phyloP scores from a whole-genome alignment of 2,888 invertebrate genomes.

The Pterostichus niger region DNA sequence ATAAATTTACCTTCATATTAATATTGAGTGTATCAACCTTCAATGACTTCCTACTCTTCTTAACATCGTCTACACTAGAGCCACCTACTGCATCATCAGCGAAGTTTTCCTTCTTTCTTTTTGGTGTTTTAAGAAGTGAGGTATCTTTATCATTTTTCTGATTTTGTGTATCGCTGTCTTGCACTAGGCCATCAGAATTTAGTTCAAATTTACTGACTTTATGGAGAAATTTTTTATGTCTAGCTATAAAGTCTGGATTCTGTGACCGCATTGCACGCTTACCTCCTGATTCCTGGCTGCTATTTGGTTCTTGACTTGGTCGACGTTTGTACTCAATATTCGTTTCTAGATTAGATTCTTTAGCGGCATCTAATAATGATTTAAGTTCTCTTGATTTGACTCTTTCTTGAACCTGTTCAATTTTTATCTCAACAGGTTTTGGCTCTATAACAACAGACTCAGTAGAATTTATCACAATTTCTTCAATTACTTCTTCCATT shows the following conservation, averaged over 20 bases:
- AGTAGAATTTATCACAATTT: background rate
- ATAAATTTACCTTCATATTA: constrained; percentile 68
- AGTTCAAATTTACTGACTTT: constrained; percentile 77
- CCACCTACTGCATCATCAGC: constrained; percentile 69
- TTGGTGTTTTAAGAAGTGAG: constrained; percentile 70
- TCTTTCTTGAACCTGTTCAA: constrained; percentile 49
- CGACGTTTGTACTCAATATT: constrained; percentile 78
- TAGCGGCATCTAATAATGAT: constrained; percentile 83
- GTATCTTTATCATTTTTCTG: constrained; percentile 71
- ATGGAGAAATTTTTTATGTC: constrained; percentile 81
- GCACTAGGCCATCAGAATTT: constrained; percentile 66
- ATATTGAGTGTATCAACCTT: constrained; percentile 68
- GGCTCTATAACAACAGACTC: constrained; percentile 23
- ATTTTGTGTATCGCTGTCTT: constrained; percentile 71
- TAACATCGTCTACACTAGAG: constrained; percentile 69
- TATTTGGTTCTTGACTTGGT: constrained; percentile 73
- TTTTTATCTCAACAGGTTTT: constrained; percentile 15
- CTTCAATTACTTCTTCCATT: constrained; percentile 22
- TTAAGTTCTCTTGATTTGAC: constrained; percentile 79
- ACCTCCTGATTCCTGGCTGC: constrained; percentile 61
- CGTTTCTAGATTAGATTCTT: constrained; percentile 83
- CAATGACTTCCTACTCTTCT: constrained; percentile 69
- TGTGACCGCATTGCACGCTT: constrained; percentile 81
- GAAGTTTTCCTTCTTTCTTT: constrained; percentile 72
- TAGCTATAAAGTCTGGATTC: constrained; percentile 82